These are phyloP conservation scores for Acromyrmex heyeri DNA, from an alignment of 1,140 invertebrate genomes.

Conservation along the genomic window DNA sequence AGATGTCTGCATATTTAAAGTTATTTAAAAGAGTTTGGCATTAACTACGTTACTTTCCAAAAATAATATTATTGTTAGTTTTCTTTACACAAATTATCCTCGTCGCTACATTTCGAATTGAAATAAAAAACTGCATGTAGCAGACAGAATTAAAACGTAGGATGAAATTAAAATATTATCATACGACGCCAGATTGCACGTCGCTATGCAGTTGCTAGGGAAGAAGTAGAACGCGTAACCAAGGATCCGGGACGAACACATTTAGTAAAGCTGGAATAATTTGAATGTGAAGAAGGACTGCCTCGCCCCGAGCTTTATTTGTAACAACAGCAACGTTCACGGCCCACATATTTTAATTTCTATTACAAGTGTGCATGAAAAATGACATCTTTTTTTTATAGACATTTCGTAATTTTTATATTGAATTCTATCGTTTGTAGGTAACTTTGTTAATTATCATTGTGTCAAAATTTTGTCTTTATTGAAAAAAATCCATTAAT, in stretches of 20 bases:
- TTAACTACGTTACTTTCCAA: background rate
- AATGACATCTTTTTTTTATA: background rate
- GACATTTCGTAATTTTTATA: background rate
- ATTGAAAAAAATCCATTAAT: slow-evolving; percentile 24
- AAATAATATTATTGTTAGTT: slow-evolving; percentile 13
- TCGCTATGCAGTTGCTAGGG: slow-evolving; percentile 50
- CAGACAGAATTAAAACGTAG: slow-evolving; percentile 26
- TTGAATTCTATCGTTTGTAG: background rate
- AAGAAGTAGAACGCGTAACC: slow-evolving; percentile 46
- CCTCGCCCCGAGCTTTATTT: slow-evolving; percentile 36
- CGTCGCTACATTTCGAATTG: background rate
- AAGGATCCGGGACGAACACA: slow-evolving; percentile 35
- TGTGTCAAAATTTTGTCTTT: background rate
- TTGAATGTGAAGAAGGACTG: slow-evolving; percentile 44
- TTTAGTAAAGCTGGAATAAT: slow-evolving; percentile 57
- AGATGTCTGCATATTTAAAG: background rate
- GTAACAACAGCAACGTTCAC: slow-evolving; percentile 24
- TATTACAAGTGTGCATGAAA: background rate
- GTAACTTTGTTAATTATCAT: background rate
- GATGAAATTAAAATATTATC: slow-evolving; percentile 58
- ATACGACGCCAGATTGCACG: slow-evolving; percentile 45
- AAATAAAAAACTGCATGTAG: slow-evolving; percentile 14
- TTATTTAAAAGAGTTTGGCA: background rate
- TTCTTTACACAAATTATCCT: slow-evolving; percentile 1
- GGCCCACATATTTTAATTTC: slow-evolving; percentile 23